Base-by-base conservation (phyloP, 2,888 invertebrate species). In the Aelia acuminata region DNA sequence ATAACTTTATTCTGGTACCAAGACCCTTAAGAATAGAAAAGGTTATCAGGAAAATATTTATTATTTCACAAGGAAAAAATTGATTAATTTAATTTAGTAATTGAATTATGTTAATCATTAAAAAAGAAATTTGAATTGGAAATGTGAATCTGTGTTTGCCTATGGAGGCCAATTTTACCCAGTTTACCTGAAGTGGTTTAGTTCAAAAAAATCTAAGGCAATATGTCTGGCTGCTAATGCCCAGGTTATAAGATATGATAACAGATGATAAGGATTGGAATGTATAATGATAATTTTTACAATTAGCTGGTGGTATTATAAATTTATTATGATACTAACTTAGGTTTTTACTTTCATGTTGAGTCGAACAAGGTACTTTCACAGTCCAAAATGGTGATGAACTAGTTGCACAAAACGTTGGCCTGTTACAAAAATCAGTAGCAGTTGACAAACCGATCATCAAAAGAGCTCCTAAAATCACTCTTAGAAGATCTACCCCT, bases 401-500 rank as follows among this genome's bases (percentile, higher is more conserved):
- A 31, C 31, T 63, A 63, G 63, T 63, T 31, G 63, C 63, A 31
- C 63, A 63, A 63, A 63, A 63, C 31, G 63, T 63, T 63, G 63
- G 63, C 15, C 13, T 63, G 63, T 63, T 63, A n/a, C 84, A 84
- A 48, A 85, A 85, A 53, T 53, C 85, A 50, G 11, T 57, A n/a
- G 26, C 84, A 47, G 35, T 84, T 15, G 89, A 89, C 47, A 88
- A 89, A 75, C 89, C 89, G 13, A 84, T 89, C 18, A 63, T 89
- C 85, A 97, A 96, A 92, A 89, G 88, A 88, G 89, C 89, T 50
- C 89, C 90, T 31, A 91, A 91, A 91, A 92, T 93, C 92, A 94
- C 95, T 63, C 96, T 97, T 31, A 96, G 96, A 92, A 93, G 96
- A 91, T 94, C 96, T 86, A 94, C 95, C 89, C 96, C 96, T 35